Evolutionary conservation across 2,888 invertebrate genomes (phyloP), one percentile per base, ranked within the genome.

Genomic region (Pheosia tremula): DNA sequence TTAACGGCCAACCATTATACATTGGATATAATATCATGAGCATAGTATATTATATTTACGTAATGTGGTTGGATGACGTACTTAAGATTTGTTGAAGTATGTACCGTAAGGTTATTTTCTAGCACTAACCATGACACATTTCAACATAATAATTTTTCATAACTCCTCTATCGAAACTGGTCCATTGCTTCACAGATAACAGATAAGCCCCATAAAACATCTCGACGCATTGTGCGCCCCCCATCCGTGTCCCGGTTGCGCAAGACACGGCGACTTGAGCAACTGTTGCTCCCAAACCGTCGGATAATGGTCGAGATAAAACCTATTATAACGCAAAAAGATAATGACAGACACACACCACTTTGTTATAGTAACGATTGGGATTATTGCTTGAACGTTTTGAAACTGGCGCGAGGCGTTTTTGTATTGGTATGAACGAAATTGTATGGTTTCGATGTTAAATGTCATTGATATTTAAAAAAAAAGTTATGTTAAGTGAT

Each of bases 231-330:
- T 79, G 82, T 80, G 71, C 71, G 70, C 60, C 67, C 74, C 68
- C 72, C 78, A 81, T 80, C 80, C 77, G 77, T 83, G 79, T 75
- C 64, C 58, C 61, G 11, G 71, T 85, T 84, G 81, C 81, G 81
- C 74, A 81, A 74, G n/a, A 39, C 41, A 9, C 41, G 43, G 8
- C 41, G 8, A 10, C 13, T 41, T 41, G 13, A 8, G 43, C 77
- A 83, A 82, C 65, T 61, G 61, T 60, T 68, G 68, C 68, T 58
- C 64, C 62, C 68, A 74, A 74, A 67, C 71, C 60, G 67, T 67
- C 67, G 50, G 64, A 41, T 64, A 74, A 67, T 68, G 61, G 58
- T 58, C 66, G 59, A 70, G 79, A 74, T 77, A 72, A 68, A 68
- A 69, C 63, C 62, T 64, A 69, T 64, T 68, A 64, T 67, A 36